Conservation (phyloP, 2,888 invertebrate genomes). For the Plagodis pulveraria region DNA sequence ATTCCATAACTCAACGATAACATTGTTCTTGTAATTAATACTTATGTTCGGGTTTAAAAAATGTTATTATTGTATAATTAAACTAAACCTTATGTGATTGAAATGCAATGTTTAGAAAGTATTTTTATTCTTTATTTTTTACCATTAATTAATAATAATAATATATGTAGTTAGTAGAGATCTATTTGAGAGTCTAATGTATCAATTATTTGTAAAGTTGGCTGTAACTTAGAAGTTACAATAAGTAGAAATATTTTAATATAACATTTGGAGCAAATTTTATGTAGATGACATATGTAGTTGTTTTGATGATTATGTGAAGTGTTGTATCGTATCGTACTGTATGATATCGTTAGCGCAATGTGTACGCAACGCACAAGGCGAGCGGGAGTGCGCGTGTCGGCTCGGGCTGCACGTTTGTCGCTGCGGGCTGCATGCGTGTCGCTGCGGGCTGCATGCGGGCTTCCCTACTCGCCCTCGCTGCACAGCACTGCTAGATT, state of each 20-base stretch:
- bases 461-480: constrained; percentile 62
- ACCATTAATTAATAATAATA: constrained; percentile 82
- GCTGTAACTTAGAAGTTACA: constrained; percentile 85
- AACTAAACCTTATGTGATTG: constrained; percentile 85
- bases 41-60: constrained; percentile 83
- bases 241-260: constrained; percentile 85
- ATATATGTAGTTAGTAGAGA: constrained; percentile 78
- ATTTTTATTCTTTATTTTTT: constrained; percentile 85
- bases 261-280: constrained; percentile 85
- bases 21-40: constrained; percentile 78
- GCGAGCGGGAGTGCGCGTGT: constrained; percentile 38
- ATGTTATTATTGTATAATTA: constrained; percentile 84
- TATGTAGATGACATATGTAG: constrained; percentile 80
- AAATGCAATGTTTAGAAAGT: constrained; percentile 85
- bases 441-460: constrained; percentile 31
- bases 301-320: constrained; percentile 83
- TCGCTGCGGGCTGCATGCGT: constrained; percentile 9
- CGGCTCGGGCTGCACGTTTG: constrained; percentile 22
- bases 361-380: constrained; percentile 83
- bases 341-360: constrained; percentile 72
- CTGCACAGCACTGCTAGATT: constrained; percentile 83
- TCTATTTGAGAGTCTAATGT: constrained; percentile 86
- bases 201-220: constrained; percentile 86
- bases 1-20: constrained; percentile 85
- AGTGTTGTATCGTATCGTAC: constrained; percentile 77